Evolutionary conservation across 2,888 invertebrate genomes (phyloP), one percentile per base, ranked within the genome.

Genomic region (Odontocolon sp.): DNA sequence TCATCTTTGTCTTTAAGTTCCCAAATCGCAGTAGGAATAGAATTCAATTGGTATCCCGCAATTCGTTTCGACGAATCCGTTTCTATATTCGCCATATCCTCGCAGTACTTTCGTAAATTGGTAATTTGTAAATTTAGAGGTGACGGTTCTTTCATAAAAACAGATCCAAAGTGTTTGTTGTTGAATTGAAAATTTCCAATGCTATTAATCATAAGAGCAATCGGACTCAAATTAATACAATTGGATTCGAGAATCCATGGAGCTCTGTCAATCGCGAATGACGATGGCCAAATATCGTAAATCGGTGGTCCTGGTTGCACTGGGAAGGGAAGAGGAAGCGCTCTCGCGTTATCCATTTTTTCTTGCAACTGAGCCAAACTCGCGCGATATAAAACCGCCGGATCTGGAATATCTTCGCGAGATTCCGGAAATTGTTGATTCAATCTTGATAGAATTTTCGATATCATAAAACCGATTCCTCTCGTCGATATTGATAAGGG

Each of bases 231-330:
- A 14, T 57, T 57, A 2, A 52, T 1, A n/a, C 33, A 36, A 50
- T 64, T 64, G 2, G 64, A 64, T 3, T 64, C 26, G 28, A 64
- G 52, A 2, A 64, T 64, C 64, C 52, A 64, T 26, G 52, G 3
- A 2, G 64, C 50, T 6, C 64, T 23, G 2, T 54, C 40, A 9
- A 54, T 40, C 2, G 66, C 66, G 6, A 66, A 66, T 2, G 66
- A 40, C 18, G 66, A 66, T n/a, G 66, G 66, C 66, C 66, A 66
- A 0, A 38, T 40, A 40, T 64, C 64, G 38, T 52, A 64, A 6
- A 26, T 8, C 6, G 64, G 64, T 1, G 36, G 11, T 3, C 52
- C 64, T 5, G 38, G 8, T 11, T 64, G 50, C 3, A 23, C 2
- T 1, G 64, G 64, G 11, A 64, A 64, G 9, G 36, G 14, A 1